Base-by-base conservation (phyloP, 1,140 invertebrate genomes). In the Drosophila guanche region DNA sequence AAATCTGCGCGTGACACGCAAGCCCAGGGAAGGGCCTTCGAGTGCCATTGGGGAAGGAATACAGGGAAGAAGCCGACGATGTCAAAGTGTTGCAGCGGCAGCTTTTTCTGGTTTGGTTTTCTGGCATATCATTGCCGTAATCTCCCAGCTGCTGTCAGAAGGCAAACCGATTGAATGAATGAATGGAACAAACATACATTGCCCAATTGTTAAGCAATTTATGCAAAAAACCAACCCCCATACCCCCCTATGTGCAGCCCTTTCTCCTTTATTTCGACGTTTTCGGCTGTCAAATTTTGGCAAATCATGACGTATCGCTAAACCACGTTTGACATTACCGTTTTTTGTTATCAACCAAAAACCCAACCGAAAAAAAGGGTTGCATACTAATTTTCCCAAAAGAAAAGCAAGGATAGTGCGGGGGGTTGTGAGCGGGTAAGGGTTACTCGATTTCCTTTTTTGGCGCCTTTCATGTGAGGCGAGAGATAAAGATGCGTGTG, bases 281-380 rank as follows among this genome's bases (percentile, higher is more conserved):
- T 85, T 76, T 75, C 70, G 70, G 58, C 83, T 88, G 81, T 86
- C 81, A 86, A 83, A 86, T 81, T 88, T 37, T 86, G 81, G 74
- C 81, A 86, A 86, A 86, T 86, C 81, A 86, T 56, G 81, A 86
- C 81, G 78, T 81, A 86, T 86, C 83, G 80, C 80, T 72, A 79
- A 84, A 84, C 54, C 71, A 59, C 78, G 78, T 66, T 86, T 86
- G 83, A 81, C 73, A 86, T 68, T 81, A 67, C 41, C 20, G 55
- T 56, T 76, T 83, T 72, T 77, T 73, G 23, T 48, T 50, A 70
- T 70, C 58, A 56, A 29, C 29, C 6, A 6, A 7, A 37, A 37
- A 37, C 29, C 29, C 29, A 12, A 2, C 33, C 33, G 12, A 4
- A 12, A 25, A 25, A 79, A 76, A 80, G 77, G 77, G 77, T 80